These are phyloP conservation scores for Taurulus bubalis DNA, from an alignment of 2,113 vertebrate species.

Conservation along the genomic window DNA sequence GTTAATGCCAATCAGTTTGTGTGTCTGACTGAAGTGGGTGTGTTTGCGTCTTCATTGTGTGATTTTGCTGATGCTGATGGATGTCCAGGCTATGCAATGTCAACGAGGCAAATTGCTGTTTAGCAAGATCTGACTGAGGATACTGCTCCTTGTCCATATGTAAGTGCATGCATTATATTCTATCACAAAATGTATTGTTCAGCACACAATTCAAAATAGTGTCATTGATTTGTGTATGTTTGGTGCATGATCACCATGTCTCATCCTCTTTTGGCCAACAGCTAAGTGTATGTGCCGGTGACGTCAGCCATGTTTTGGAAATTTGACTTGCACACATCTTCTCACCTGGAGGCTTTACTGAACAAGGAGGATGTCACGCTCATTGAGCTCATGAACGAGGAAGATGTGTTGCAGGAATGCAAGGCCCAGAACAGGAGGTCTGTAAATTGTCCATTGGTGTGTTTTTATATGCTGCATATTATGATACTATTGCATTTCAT, in stretches of 20 bases:
- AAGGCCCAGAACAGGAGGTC: conserved; percentile 94
- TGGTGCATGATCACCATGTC: neutral
- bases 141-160: conserved; percentile 71
- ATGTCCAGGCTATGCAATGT: conserved; percentile 69
- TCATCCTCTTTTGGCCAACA: conserved; percentile 29
- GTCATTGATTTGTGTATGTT: neutral
- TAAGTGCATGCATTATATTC: conserved; percentile 43
- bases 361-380: conserved; percentile 94
- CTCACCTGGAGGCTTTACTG: conserved; percentile 94
- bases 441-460: conserved; percentile 7
- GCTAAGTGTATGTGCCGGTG: conserved; percentile 75
- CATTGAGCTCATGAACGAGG: conserved; percentile 93
- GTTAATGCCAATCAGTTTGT: conserved; percentile 14
- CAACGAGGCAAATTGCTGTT: conserved; percentile 82
- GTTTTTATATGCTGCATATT: neutral
- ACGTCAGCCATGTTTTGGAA: conserved; percentile 96
- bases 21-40: conserved; percentile 31
- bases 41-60: conserved; percentile 21
- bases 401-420: conserved; percentile 96
- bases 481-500: neutral
- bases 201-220: neutral
- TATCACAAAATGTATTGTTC: neutral
- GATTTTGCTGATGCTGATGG: conserved; percentile 71
- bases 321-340: conserved; percentile 95
- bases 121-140: conserved; percentile 78